phyloP scores from a whole-genome alignment of 2,888 invertebrate species.

The Ischnus inquisitorius region DNA sequence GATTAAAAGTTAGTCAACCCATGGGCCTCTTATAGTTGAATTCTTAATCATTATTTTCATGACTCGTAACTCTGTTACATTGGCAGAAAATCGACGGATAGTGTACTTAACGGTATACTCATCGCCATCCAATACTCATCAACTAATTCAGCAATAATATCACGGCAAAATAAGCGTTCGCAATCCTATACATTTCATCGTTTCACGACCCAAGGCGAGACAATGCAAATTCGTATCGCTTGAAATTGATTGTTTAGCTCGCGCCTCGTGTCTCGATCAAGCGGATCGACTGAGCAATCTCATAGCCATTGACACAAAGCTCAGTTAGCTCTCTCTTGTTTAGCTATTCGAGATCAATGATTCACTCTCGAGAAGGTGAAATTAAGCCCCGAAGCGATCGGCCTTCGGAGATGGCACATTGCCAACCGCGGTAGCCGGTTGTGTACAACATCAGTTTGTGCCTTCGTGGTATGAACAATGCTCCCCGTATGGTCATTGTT shows the following conservation, averaged over 20 bases:
- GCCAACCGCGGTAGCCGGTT: conserved; percentile 32
- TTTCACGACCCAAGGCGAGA: not conserved
- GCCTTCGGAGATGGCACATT: conserved; percentile 35
- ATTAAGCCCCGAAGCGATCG: conserved; percentile 46
- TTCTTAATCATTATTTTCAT: no score
- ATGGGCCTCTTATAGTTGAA: no score
- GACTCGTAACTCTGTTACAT: no score
- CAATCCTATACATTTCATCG: not conserved
- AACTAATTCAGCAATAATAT: no score
- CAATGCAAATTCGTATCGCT: not conserved
- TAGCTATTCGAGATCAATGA: conserved; percentile 48
- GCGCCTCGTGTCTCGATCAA: not conserved
- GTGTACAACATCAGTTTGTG: conserved; percentile 5
- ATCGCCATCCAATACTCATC: no score
- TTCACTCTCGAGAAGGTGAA: conserved; percentile 31
- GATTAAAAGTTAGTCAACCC: no score
- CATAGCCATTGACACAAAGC: not conserved
- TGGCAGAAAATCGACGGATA: no score
- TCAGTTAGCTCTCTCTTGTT: not conserved
- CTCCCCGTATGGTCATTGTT: conserved; percentile 37
- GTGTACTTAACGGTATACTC: no score
- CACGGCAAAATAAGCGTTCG: no score
- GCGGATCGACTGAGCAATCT: conserved; percentile 27
- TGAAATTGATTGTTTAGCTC: not conserved
- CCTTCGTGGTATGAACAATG: not conserved